Percentiles rank a stretch among this genome's conserved stretches.
Conservation (phyloP, 2,888 invertebrate species). For the Drosophila pegasa region DNA sequence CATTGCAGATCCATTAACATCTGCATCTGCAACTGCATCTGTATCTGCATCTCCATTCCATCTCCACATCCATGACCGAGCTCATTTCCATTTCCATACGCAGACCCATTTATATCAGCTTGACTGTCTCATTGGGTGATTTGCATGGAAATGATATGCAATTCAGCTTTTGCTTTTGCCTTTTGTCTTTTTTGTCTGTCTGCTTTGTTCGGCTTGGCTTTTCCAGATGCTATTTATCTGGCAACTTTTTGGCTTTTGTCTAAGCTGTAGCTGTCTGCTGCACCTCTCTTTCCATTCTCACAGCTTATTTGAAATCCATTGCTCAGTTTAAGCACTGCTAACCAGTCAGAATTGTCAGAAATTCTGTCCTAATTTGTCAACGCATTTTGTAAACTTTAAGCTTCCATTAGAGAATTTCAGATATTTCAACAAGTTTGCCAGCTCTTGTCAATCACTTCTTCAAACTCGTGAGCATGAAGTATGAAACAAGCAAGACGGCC, state of each 20-base stretch:
- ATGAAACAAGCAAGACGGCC: background rate
- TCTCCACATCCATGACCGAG: background rate
- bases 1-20: slow-evolving; percentile 9
- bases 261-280: slow-evolving; percentile 31
- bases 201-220: slow-evolving; percentile 1
- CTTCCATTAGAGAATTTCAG: slow-evolving; percentile 61
- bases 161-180: slow-evolving; percentile 12
- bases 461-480: slow-evolving; percentile 26
- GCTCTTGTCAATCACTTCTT: slow-evolving; percentile 60
- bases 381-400: slow-evolving; percentile 27
- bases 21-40: background rate
- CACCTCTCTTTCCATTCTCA: background rate
- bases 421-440: slow-evolving; percentile 41
- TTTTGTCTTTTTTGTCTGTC: slow-evolving; percentile 27
- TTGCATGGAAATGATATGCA: slow-evolving; percentile 60
- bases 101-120: slow-evolving; percentile 27
- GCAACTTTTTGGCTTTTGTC: slow-evolving; percentile 30
- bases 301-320: slow-evolving; percentile 53
- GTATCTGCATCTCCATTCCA: background rate
- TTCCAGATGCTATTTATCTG: slow-evolving; percentile 33
- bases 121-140: slow-evolving; percentile 44
- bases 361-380: slow-evolving; percentile 50
- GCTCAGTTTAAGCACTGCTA: slow-evolving; percentile 21
- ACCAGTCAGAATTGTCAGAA: slow-evolving; percentile 32
- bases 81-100: slow-evolving; percentile 3